These are phyloP conservation scores for Chelonia mydas DNA, from an alignment of 2,797 vertebrate species.

Conservation along the genomic window DNA sequence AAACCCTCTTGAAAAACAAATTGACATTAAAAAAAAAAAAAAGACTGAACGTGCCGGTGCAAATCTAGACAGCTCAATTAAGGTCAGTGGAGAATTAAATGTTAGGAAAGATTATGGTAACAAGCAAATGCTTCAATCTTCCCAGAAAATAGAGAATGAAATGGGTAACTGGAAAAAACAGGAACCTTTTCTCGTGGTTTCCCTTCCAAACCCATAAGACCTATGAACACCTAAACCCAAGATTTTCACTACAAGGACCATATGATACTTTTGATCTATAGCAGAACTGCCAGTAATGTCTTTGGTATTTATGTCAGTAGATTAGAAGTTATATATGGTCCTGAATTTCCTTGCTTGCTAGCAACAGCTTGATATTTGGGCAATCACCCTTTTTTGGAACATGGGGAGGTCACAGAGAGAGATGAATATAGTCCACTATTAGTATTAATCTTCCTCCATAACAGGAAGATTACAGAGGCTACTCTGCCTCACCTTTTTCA, in stretches of 20 bases:
- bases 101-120: neutral
- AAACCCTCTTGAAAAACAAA: neutral
- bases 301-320: neutral
- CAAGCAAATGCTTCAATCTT: slow-evolving; percentile 7
- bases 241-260: neutral
- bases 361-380: neutral
- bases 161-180: neutral
- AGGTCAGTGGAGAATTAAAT: slow-evolving; percentile 37
- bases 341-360: neutral
- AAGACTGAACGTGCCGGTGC: neutral
- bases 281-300: neutral
- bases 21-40: neutral
- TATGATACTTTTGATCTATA: neutral
- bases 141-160: neutral
- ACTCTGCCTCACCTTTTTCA: neutral
- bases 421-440: neutral
- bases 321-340: neutral
- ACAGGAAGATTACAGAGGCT: neutral
- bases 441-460: rapidly evolving
- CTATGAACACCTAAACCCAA: neutral
- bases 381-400: neutral
- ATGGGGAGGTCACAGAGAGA: neutral
- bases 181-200: neutral
- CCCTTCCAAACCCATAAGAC: neutral
- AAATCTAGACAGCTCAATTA: slow-evolving; percentile 26